Evolutionary conservation across 2,113 vertebrate species (phyloP).

Genomic region (Corynorhinus townsendii): DNA sequence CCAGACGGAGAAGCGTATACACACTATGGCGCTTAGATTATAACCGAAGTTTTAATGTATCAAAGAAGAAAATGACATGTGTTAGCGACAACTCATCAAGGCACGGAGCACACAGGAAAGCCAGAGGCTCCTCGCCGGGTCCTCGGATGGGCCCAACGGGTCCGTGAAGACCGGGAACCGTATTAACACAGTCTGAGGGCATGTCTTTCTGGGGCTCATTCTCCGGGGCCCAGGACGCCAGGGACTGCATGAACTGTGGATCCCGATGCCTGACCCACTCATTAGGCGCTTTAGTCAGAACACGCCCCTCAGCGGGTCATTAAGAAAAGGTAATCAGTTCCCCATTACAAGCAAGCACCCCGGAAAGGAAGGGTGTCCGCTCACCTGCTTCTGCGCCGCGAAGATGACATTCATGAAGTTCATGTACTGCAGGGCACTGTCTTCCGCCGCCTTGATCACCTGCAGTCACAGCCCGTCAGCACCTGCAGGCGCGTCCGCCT

Average conservation of each 20-base stretch:
- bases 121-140: background rate
- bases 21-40: fast-evolving
- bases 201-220: background rate
- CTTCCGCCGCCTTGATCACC: slow-evolving; percentile 97
- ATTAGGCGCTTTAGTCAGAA: background rate
- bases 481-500: background rate
- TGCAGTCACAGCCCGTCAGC: slow-evolving; percentile 54
- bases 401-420: slow-evolving; percentile 99
- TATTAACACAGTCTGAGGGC: background rate
- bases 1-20: background rate
- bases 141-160: background rate
- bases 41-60: background rate
- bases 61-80: background rate
- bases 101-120: too few relatives aligned
- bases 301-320: background rate
- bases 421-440: slow-evolving; percentile 96
- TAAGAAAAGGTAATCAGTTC: background rate
- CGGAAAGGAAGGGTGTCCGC: background rate
- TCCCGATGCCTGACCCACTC: background rate
- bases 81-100: background rate
- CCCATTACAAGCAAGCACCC: background rate
- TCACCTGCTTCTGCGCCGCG: slow-evolving; percentile 96
- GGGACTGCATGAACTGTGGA: background rate
- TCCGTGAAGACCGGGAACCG: background rate
- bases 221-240: background rate